Evolutionary conservation across 2,888 invertebrate species (phyloP), one percentile per base, ranked within the genome.

Genomic region (Drosophila nigricruria): DNA sequence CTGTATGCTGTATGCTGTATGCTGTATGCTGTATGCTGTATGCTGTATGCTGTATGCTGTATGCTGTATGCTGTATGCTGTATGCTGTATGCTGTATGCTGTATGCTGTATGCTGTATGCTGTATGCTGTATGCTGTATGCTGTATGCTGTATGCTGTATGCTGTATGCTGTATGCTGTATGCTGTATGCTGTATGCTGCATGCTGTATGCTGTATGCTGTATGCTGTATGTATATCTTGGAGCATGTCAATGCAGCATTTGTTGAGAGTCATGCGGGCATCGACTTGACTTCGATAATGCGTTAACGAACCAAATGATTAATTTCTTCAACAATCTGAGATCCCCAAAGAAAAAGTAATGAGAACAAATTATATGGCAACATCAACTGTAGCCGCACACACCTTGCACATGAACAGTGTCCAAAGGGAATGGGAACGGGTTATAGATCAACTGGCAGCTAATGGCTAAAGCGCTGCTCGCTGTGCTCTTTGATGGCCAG

Each of bases 271-370:
- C 67, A 81, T 86, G 73, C 75, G 75, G 78, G 75, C 49, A 27
- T 36, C 49, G 54, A 52, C 20, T 68, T 16, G 6, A 45, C 34
- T 65, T 40, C 64, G 70, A 78, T 81, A 78, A 75, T 79, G 82
- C 67, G 79, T 68, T 80, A 83, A 86, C 74, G 78, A 86, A 81
- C 56, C 60, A 58, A 76, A 84, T 83, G 84, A 87, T 83, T 82
- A 84, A 82, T 84, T 79, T 83, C 69, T 58, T 45, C 53, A 70
- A 64, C 64, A 70, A 79, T 79, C 72, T 70, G 49, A 53, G 68
- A 66, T 68, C 62, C 69, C 68, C 64, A 27, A 30, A 47, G n/a
- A 73, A 56, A 54, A 64, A 32, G 68, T 69, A 70, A 82, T 79
- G 79, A 78, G 63, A 70, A 64, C 81, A 79, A 66, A 77, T 77